Percentiles rank a stretch among this genome's conserved stretches.
Conservation (phyloP, 2,797 vertebrate genomes). For the Toxotes lorentzi region DNA sequence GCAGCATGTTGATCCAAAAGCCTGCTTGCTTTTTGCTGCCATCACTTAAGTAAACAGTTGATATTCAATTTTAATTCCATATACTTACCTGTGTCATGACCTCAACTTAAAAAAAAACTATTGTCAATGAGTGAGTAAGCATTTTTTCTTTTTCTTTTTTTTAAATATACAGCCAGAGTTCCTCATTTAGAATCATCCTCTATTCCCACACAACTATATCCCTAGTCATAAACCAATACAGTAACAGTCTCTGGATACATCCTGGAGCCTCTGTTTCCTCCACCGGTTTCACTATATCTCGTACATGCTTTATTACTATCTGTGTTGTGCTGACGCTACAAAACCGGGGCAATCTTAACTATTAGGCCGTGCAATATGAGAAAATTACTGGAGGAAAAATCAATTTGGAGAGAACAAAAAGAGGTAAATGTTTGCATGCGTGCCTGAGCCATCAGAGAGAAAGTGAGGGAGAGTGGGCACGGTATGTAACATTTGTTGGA, state of each 20-base stretch:
- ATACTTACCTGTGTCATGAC: not conserved
- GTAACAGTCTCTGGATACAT: constrained; percentile 15
- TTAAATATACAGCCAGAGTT: not conserved
- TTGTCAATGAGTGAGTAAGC: not conserved
- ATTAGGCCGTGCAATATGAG: constrained; percentile 25
- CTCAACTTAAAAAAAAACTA: not conserved
- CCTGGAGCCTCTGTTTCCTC: constrained; percentile 12
- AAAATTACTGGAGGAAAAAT: constrained; percentile 41
- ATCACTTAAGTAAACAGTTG: constrained; percentile 5
- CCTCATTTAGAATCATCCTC: constrained; percentile 28
- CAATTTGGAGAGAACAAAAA: constrained; percentile 15
- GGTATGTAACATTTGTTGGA: constrained; percentile 59
- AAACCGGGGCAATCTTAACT: not conserved
- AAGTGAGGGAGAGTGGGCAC: constrained; percentile 17
- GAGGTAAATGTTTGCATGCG: constrained; percentile 34
- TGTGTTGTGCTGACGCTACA: constrained; percentile 13
- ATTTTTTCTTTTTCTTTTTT: not conserved
- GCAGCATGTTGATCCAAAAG: constrained; percentile 17
- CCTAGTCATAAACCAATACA: constrained; percentile 21
- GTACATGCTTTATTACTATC: constrained; percentile 25
- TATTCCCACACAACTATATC: constrained; percentile 8
- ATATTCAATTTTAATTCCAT: constrained; percentile 13
- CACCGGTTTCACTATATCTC: not conserved
- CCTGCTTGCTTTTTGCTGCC: not conserved
- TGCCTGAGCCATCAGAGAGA: constrained; percentile 11